phyloP scores from a whole-genome alignment of 2,888 invertebrate genomes.

The Dascillus cervinus region DNA sequence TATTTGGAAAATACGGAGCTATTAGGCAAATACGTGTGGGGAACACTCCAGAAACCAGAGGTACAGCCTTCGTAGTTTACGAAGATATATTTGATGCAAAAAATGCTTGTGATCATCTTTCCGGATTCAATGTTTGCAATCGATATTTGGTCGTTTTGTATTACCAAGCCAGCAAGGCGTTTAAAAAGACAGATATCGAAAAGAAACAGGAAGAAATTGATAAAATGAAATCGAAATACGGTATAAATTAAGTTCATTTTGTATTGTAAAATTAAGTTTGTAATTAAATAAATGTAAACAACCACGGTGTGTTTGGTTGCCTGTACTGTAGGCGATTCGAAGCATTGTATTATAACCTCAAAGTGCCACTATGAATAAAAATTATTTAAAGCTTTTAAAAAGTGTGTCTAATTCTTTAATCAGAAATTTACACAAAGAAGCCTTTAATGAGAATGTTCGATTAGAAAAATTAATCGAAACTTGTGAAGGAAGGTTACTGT shows the following conservation, averaged over 20 bases:
- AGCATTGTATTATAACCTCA: too few relatives aligned
- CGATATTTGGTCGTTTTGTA: slow-evolving; percentile 97
- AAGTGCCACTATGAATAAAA: too few relatives aligned
- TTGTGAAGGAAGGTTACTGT: too few relatives aligned
- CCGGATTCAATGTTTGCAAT: slow-evolving; percentile 98
- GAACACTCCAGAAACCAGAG: slow-evolving; percentile 94
- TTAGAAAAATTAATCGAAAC: too few relatives aligned
- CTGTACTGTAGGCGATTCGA: too few relatives aligned
- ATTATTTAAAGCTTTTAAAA: too few relatives aligned
- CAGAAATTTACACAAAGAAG: too few relatives aligned
- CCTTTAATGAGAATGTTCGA: too few relatives aligned
- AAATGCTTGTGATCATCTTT: slow-evolving; percentile 98
- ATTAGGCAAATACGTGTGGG: slow-evolving; percentile 97
- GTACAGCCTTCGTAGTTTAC: slow-evolving; percentile 98
- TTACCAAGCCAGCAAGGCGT: slow-evolving; percentile 94
- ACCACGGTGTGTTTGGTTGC: too few relatives aligned
- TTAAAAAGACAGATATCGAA: slow-evolving; percentile 90
- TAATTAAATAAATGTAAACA: too few relatives aligned
- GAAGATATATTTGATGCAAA: slow-evolving; percentile 99
- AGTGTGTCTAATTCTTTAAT: too few relatives aligned
- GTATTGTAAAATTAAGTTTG: background rate
- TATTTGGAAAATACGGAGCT: slow-evolving; percentile 99
- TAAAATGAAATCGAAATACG: slow-evolving; percentile 91
- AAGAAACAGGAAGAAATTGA: slow-evolving; percentile 95
- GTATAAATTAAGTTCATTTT: slow-evolving; percentile 45